Conservation (phyloP, 2,113 vertebrate species). For the Platichthys stellatus region DNA sequence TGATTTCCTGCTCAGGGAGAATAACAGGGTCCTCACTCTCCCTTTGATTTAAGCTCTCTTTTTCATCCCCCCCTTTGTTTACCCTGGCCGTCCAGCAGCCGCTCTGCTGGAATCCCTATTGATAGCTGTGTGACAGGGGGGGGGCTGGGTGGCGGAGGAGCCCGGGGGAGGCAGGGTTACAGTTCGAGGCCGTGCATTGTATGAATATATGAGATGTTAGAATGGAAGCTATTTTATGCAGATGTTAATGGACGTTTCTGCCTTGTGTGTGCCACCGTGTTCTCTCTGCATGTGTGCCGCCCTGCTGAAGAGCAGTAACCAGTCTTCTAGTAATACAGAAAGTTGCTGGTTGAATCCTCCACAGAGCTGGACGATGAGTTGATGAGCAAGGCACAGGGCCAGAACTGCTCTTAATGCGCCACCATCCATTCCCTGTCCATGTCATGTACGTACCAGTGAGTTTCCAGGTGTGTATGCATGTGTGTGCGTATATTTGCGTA, state of each 20-base stretch:
- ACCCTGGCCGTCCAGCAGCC: constrained; percentile 71
- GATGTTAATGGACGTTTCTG: neutral
- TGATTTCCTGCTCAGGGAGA: constrained; percentile 75
- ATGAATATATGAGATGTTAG: neutral
- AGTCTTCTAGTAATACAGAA: neutral
- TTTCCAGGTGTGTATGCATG: constrained; percentile 27
- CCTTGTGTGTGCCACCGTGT: neutral
- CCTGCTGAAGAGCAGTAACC: neutral
- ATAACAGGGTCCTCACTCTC: constrained; percentile 70
- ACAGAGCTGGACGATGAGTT: neutral
- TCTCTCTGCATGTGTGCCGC: neutral
- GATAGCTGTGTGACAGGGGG: constrained; percentile 81
- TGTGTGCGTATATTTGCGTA: neutral
- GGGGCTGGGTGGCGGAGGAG: constrained; percentile 57
- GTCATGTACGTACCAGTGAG: neutral
- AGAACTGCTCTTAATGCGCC: neutral
- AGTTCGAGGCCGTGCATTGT: constrained; percentile 11
- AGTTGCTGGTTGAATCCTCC: neutral
- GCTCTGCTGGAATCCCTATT: constrained; percentile 84
- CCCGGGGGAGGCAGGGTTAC: constrained; percentile 51
- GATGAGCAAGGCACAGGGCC: neutral
- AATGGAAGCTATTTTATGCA: constrained; percentile 9
- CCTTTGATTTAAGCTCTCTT: constrained; percentile 75
- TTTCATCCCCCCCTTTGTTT: constrained; percentile 74
- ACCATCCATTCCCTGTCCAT: neutral